Percentiles rank a stretch among this genome's conserved stretches.
These are phyloP conservation scores for Lamprologus sp. DNA, from an alignment of 2,113 vertebrate species.

Conservation along the genomic window DNA sequence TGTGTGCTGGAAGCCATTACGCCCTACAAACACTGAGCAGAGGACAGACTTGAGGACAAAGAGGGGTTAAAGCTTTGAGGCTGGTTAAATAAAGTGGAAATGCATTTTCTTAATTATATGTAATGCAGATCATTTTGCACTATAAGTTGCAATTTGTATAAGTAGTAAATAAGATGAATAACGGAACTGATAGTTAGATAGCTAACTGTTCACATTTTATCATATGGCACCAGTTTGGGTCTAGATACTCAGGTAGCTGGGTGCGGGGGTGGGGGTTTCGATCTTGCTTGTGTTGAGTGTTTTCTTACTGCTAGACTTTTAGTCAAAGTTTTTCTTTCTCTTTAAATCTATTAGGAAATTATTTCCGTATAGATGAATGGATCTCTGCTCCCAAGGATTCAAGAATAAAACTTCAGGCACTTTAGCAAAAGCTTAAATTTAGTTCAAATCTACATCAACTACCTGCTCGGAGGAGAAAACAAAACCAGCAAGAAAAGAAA, in stretches of 20 bases:
- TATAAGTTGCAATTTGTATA: neutral
- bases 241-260: neutral
- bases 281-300: neutral
- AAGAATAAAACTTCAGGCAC: neutral
- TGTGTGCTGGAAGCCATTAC: neutral
- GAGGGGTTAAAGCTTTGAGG: neutral
- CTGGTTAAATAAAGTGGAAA: neutral
- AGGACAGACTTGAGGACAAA: neutral
- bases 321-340: neutral
- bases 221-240: neutral
- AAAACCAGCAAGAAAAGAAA: neutral
- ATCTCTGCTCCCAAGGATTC: neutral
- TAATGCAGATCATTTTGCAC: neutral
- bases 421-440: neutral
- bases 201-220: neutral
- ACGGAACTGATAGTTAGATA: neutral
- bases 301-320: neutral
- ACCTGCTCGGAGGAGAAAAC: neutral
- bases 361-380: neutral
- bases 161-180: neutral
- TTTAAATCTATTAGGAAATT: neutral
- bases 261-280: fast-evolving
- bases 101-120: neutral
- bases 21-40: neutral
- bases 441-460: neutral